Conservation (phyloP, 2,888 invertebrate species). For the Erebia ligea region DNA sequence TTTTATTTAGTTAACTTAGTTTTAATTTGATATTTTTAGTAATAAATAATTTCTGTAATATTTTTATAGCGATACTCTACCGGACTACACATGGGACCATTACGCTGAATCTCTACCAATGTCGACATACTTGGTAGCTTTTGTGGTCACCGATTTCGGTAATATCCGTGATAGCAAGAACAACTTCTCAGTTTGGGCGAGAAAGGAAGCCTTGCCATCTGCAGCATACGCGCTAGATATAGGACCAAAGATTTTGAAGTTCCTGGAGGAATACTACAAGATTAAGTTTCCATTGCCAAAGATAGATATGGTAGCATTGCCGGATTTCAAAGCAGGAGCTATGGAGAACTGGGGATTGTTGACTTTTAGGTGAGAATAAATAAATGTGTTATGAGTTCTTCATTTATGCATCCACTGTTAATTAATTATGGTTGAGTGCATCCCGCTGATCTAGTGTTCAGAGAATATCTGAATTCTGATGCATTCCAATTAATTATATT, state of each 20-base stretch:
- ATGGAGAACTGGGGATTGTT: conserved; percentile 96
- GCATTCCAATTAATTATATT: no score
- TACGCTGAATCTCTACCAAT: conserved; percentile 91
- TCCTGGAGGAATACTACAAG: conserved; percentile 89
- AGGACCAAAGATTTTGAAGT: conserved; percentile 88
- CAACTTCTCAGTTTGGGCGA: conserved; percentile 88
- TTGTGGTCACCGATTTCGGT: conserved; percentile 90
- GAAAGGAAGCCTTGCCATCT: conserved; percentile 87
- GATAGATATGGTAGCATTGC: conserved; percentile 96
- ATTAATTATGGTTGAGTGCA: no score
- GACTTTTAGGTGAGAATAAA: conserved; percentile 87
- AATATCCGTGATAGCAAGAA: conserved; percentile 72
- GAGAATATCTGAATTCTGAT: no score
- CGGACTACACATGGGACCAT: conserved; percentile 89
- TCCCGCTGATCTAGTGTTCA: no score
- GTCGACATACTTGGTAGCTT: conserved; percentile 95
- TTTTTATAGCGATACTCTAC: conserved; percentile 75
- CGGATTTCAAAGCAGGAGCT: conserved; percentile 94
- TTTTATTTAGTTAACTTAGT: no score
- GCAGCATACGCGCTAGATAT: conserved; percentile 90
- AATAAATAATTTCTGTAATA: neutral
- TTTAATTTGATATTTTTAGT: no score
- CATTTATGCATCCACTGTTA: no score
- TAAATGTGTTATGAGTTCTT: neutral
- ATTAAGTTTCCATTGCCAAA: conserved; percentile 91